Percentiles rank a stretch among this genome's conserved stretches.
These are phyloP conservation scores for Drosophila melanogaster DNA, from an alignment of 1,140 invertebrate species.

Conservation along the genomic window Release_6_plus_ISO1_MT NT_033777.3:31309001-31309500, in stretches of 20 bases:
- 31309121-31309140: constrained; percentile 57
- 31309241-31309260: constrained; percentile 43
- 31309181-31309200: constrained; percentile 39
- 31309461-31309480: constrained; percentile 60
- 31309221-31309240: constrained; percentile 49
- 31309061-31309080: too few species aligned
- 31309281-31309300: constrained; percentile 16
- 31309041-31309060: too few species aligned
- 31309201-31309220: constrained; percentile 44
- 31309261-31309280: constrained; percentile 37
- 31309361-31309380: constrained; percentile 51
- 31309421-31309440: constrained; percentile 63
- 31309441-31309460: constrained; percentile 48
- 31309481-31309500: constrained; percentile 60
- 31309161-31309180: constrained; percentile 59
- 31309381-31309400: constrained; percentile 5
- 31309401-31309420: constrained; percentile 36
- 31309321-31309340: constrained; percentile 32
- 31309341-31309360: constrained; percentile 38
- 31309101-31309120: constrained; percentile 8
- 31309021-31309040: too few species aligned
- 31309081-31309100: background rate
- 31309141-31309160: constrained; percentile 57
- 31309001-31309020: too few species aligned
- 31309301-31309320: constrained; percentile 51